Evolutionary conservation across 2,888 invertebrate species (phyloP), one percentile per base, ranked within the genome.

Genomic region (Sarcophaga rosellei): DNA sequence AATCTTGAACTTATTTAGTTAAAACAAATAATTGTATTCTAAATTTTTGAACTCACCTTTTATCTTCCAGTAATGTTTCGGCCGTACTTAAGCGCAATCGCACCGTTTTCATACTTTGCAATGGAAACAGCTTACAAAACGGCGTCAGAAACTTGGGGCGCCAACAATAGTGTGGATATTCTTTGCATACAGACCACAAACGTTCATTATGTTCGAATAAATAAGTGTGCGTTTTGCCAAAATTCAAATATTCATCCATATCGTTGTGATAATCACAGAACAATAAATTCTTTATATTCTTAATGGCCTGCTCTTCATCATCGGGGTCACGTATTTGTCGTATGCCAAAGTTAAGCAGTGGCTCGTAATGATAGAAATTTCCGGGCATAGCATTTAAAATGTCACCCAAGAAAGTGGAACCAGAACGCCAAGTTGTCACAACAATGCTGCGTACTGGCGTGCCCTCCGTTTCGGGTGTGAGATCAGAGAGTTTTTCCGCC

Each of bases 291-390:
- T 95, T 96, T 76, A 97, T 94, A 91, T 95, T 95, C 81, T 93
- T 93, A 84, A 97, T 91, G 44, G 97, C 97, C 88, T 94, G 93
- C 62, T 95, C 94, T n/a, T 96, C 95, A 70, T 96, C 93, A 4
- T 96, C 96, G 25, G 96, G 95, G 11, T 96, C 96, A 89, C 97
- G 95, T 82, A 97, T 96, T 94, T 97, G 97, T 88, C 96, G 94
- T 89, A 97, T 97, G 86, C 96, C 96, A 93, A 96, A 97, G 91
- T 97, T 96, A 84, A 97, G 94, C 85, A 98, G 94, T 53, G 98
- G 98, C 93, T 98, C 98, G 91, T 98, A 98, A 92, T 98, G 97
- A 93, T 98, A 98, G 93, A 95, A 98, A 92, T 96, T 98, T 47
- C 96, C 97, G 21, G 98, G 97, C 92, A 97, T 95, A 44, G 97